Evolutionary conservation across 2,113 vertebrate species (phyloP).

Genomic region (Centropus bengalensis): DNA sequence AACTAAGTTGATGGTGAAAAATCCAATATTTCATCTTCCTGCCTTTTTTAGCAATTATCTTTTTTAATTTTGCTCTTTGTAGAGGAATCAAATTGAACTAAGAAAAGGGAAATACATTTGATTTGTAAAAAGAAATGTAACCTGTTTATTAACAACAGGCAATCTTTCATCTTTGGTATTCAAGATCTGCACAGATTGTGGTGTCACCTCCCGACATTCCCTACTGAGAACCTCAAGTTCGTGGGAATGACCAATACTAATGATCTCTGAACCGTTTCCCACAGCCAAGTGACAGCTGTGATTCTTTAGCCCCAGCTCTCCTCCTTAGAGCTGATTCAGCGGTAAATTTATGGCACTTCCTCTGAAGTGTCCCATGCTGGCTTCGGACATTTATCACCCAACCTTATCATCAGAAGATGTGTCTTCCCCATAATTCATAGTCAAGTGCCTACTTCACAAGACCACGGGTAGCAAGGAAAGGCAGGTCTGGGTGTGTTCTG

Average conservation of each 20-base stretch:
- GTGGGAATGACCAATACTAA: constrained; percentile 95
- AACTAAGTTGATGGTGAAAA: neutral
- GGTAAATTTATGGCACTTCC: constrained; percentile 85
- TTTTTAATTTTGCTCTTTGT: neutral
- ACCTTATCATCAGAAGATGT: constrained; percentile 53
- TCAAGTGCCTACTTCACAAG: constrained; percentile 5
- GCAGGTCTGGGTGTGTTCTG: neutral
- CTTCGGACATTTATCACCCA: constrained; percentile 76
- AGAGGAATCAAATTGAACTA: neutral
- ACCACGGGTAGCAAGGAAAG: neutral
- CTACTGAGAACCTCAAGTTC: constrained; percentile 86
- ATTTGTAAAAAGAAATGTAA: constrained; percentile 58
- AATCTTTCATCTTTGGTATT: constrained; percentile 73
- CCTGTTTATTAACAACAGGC: constrained; percentile 77
- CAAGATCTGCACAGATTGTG: constrained; percentile 78
- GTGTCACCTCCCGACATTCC: constrained; percentile 82
- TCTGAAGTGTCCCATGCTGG: constrained; percentile 81
- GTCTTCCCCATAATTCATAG: constrained; percentile 39
- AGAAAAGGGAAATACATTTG: constrained; percentile 31
- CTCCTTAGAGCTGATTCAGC: constrained; percentile 67
- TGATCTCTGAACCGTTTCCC: constrained; percentile 92
- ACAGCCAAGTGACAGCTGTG: constrained; percentile 94
- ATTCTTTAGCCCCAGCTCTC: constrained; percentile 85
- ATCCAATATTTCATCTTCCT: neutral
- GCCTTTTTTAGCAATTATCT: neutral